Evolutionary conservation across 2,888 invertebrate genomes (phyloP), one percentile per base, ranked within the genome.

Genomic region (Drosophila longiperda): DNA sequence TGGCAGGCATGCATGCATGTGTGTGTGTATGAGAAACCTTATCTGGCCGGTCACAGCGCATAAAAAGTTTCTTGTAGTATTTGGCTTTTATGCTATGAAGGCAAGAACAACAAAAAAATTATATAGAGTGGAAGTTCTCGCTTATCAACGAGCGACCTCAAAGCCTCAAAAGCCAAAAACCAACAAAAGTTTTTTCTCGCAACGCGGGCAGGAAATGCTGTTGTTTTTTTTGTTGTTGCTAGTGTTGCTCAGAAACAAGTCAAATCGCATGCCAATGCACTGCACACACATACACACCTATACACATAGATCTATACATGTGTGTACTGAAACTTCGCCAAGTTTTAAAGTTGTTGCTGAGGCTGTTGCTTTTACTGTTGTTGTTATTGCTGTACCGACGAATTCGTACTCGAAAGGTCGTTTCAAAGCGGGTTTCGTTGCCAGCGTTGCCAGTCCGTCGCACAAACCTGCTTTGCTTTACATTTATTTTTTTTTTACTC

Each of bases 351-450:
- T 82, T 88, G 84, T 88, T 83, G 84, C 82, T 84, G 82, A 82
- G 82, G 80, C 86, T 85, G 82, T 85, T 82, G 82, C 86, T 85
- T 71, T 79, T 78, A 61, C 65, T 83, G 58, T 72, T 75, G 67
- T 59, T 85, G 61, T 34, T 86, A 83, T 85, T 88, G 87, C 74
- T 84, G 86, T 83, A 89, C 77, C 83, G 85, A 82, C 78, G 90
- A 89, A 87, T 90, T 92, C 91, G 91, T 91, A 92, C 91, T 92
- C 91, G 92, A 91, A 91, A 91, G 91, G 91, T 91, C 91, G 91
- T 91, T 91, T 91, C 91, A 92, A 91, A 91, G 83, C 91, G 90
- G 91, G 89, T 90, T 87, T 85, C 78, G 78, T 74, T 73, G 83
- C 73, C 78, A 90, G 91, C 87, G 91, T 91, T 91, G 92, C 89